phyloP scores from a whole-genome alignment of 2,888 invertebrate species.

The Scaptomyza reducta region DNA sequence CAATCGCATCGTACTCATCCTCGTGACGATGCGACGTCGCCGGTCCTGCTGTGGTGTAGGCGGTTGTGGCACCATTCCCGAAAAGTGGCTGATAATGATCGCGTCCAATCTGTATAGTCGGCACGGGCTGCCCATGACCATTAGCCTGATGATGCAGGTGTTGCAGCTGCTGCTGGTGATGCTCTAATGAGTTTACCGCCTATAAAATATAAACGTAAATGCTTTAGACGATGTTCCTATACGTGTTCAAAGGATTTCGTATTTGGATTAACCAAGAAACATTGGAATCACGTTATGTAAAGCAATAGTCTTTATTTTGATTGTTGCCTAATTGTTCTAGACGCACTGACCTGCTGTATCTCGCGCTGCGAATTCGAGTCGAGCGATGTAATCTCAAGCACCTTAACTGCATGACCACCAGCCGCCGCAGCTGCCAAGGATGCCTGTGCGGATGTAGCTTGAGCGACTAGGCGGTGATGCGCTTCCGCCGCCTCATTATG shows the following conservation, averaged over 20 bases:
- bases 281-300: too few species aligned
- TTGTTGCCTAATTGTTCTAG: neutral
- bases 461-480: slow-evolving; percentile 71
- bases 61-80: slow-evolving; percentile 67
- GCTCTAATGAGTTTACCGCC: slow-evolving; percentile 83
- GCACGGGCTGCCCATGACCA: slow-evolving; percentile 75
- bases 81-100: slow-evolving; percentile 83
- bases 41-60: slow-evolving; percentile 73
- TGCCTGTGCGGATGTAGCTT: slow-evolving; percentile 63
- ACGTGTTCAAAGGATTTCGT: neutral
- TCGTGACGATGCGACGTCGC: slow-evolving; percentile 67
- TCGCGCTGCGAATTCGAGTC: slow-evolving; percentile 83
- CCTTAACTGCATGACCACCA: slow-evolving; percentile 80
- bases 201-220: slow-evolving; percentile 21
- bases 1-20: slow-evolving; percentile 83
- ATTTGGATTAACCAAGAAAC: too few species aligned
- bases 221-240: too few species aligned
- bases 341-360: slow-evolving; percentile 78
- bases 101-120: slow-evolving; percentile 83
- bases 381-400: slow-evolving; percentile 82
- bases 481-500: slow-evolving; percentile 64
- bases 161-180: slow-evolving; percentile 81
- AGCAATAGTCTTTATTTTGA: too few species aligned
- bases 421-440: slow-evolving; percentile 60
- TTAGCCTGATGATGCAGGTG: slow-evolving; percentile 80